Conservation (phyloP, 2,888 invertebrate species). For the Schrankia costaestrigalis region DNA sequence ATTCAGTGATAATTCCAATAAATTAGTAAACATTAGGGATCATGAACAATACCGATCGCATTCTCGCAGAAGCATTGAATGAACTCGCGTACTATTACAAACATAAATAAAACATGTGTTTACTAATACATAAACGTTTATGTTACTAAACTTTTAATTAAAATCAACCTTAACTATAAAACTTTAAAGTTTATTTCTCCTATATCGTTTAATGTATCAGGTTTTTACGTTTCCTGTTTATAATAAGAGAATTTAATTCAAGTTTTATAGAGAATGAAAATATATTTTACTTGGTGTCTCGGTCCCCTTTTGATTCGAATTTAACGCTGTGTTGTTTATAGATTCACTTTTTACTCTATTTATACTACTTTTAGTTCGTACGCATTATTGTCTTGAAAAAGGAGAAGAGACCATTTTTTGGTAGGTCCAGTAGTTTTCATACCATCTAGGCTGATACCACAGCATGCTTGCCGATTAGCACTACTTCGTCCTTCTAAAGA, state of each 20-base stretch:
- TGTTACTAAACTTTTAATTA: neutral
- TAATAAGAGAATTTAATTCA: constrained; percentile 16
- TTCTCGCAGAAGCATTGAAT: constrained; percentile 25
- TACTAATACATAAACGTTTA: constrained; percentile 9
- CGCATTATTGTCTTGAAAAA: too few relatives aligned
- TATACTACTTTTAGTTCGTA: too few relatives aligned
- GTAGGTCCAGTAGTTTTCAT: too few relatives aligned
- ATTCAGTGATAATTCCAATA: too few relatives aligned
- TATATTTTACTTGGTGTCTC: constrained; percentile 26
- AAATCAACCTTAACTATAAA: neutral
- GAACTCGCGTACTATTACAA: constrained; percentile 28
- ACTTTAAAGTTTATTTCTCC: neutral
- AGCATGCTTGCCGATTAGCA: too few relatives aligned
- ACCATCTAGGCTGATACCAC: too few relatives aligned
- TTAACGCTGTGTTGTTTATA: constrained; percentile 23
- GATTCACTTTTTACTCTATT: too few relatives aligned
- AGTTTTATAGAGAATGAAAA: constrained; percentile 21
- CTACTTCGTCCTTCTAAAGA: too few relatives aligned
- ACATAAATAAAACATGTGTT: constrained; percentile 30
- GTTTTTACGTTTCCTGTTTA: constrained; percentile 8
- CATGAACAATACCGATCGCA: constrained; percentile 22
- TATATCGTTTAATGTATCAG: neutral
- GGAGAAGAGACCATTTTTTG: too few relatives aligned
- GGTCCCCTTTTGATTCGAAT: constrained; percentile 29
- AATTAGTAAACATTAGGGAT: too few relatives aligned